Evolutionary conservation across 2,113 vertebrate genomes (phyloP).

Genomic region (Vicugna pacos): DNA sequence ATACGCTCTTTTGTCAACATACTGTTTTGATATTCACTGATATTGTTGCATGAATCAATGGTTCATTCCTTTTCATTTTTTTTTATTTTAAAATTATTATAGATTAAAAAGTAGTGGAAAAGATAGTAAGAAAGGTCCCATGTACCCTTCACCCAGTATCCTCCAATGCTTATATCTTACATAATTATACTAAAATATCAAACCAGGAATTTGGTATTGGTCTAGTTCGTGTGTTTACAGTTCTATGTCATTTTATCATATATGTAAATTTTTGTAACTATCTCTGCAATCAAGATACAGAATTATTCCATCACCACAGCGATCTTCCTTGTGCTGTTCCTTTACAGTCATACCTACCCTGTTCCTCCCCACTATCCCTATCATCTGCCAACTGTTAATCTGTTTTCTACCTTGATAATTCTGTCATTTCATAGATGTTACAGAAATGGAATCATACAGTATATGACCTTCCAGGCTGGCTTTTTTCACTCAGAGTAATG

Average conservation of each 20-base stretch:
- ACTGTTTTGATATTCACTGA: not conserved
- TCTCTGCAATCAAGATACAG: not conserved
- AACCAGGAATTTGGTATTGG: not conserved
- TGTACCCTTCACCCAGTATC: not conserved
- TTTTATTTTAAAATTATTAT: slow-evolving; percentile 43
- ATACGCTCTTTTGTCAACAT: not conserved
- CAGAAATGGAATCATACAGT: not conserved
- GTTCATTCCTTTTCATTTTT: not conserved
- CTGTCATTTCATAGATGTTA: not conserved
- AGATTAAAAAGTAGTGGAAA: slow-evolving; percentile 14
- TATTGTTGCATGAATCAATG: not conserved
- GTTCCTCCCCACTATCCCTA: not conserved
- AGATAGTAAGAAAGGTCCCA: not conserved
- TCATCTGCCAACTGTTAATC: not conserved
- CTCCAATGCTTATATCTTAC: not conserved
- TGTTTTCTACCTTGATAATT: not conserved
- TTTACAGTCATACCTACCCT: not conserved
- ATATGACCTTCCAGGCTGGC: not conserved
- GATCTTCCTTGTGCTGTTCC: not conserved
- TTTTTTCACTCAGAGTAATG: not conserved
- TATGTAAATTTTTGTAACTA: not conserved
- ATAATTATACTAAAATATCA: slow-evolving; percentile 23
- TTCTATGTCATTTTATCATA: not conserved
- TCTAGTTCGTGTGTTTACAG: not conserved
- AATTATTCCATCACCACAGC: not conserved